Conservation (phyloP, 2,113 vertebrate genomes). For the Cyphomyrus discorhynchus region DNA sequence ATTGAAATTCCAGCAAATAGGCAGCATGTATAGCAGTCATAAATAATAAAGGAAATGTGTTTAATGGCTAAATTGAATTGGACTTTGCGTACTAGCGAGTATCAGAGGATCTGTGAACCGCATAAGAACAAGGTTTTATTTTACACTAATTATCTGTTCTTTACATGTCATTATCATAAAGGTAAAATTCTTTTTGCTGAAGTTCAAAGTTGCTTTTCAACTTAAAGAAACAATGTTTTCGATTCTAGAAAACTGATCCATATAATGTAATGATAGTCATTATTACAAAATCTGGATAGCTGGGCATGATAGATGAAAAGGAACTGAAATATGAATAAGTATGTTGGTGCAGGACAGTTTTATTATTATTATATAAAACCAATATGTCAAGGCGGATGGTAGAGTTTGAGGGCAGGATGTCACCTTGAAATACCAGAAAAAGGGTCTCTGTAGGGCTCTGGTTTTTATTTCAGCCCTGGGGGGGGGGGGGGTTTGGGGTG, state of each 20-base stretch:
- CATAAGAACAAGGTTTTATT: neutral
- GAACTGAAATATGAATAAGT: constrained; percentile 26
- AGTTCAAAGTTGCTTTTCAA: neutral
- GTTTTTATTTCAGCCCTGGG: constrained; percentile 30
- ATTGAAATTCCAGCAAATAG: constrained; percentile 45
- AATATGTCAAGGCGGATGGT: constrained; percentile 30
- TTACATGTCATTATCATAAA: neutral
- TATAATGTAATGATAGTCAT: neutral
- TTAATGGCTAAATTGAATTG: constrained; percentile 59
- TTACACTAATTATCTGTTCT: neutral
- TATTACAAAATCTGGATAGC: neutral
- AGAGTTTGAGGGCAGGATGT: constrained; percentile 10
- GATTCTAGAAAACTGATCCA: neutral
- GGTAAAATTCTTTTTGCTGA: neutral
- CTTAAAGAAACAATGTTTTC: neutral
- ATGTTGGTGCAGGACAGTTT: constrained; percentile 30
- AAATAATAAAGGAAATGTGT: constrained; percentile 58
- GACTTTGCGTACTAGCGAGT: constrained; percentile 52
- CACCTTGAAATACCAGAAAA: constrained; percentile 21
- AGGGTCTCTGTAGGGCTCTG: constrained; percentile 25
- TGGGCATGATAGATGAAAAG: neutral
- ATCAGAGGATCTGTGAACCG: constrained; percentile 23
- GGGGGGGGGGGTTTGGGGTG: constrained; percentile 23
- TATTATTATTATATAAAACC: constrained; percentile 49
- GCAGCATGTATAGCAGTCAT: constrained; percentile 42